Base-by-base conservation (phyloP, 2,888 invertebrate species). In the Trisateles emortualis region DNA sequence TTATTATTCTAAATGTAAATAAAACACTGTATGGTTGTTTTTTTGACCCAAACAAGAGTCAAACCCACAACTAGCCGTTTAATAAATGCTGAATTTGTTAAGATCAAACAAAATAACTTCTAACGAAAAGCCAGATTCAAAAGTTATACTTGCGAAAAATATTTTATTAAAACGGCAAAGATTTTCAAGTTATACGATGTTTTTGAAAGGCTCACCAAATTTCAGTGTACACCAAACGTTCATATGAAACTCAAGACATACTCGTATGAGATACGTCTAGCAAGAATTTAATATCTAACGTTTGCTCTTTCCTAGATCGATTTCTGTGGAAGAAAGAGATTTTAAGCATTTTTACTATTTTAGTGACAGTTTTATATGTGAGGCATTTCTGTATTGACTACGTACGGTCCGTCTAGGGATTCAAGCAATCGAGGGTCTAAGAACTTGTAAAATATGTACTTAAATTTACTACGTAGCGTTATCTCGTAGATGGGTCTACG, bases 251-350 rank as follows among this genome's bases (percentile, higher is more conserved):
- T 47, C 45, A 29, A 63, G 64, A 61, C 52, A 67, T 57, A n/a
- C n/a, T n/a, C n/a, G n/a, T n/a, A 64, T 70, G 66, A 61, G 50
- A 54, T 56, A 61, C 67, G 61, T 72, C 66, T 66, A 42, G 36
- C 26, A 72, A 73, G 73, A 72, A 76, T 76, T 72, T 76, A 76
- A 76, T 76, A 76, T 73, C 65, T 42, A 57, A 55, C 62, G 59
- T 59, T 65, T 50, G 43, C 47, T 47, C 45, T 36, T 41, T 45
- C 51, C 39, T 52, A 38, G 54, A 68, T 64, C 50, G 68, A 67
- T 67, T 54, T 41, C 32, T 11, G 5, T 39, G 11, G 13, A 6
- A 17, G 10, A 14, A 13, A 32, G 29, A 16, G 16, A 19, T 24
- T 32, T 29, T 45, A 32, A 24, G 4, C 29, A 24, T 6, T 11